Percentiles rank a stretch among this genome's conserved stretches.
These are phyloP conservation scores for Drosophila aldrichi DNA, from an alignment of 2,888 invertebrate genomes.

Conservation along the genomic window DNA sequence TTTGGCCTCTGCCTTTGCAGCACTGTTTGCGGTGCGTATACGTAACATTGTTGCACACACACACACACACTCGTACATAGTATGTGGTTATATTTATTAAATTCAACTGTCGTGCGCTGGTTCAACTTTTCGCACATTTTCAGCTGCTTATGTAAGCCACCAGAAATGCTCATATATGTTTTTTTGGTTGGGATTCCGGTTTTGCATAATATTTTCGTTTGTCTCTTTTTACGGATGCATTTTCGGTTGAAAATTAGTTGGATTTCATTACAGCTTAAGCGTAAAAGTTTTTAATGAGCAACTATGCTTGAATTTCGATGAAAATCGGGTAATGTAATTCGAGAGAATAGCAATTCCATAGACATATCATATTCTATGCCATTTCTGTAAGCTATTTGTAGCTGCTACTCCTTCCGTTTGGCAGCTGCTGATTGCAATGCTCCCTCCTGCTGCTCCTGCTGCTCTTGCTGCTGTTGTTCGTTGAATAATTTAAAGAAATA, in stretches of 20 bases:
- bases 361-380: background rate
- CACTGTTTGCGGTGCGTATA: constrained; percentile 59
- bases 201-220: constrained; percentile 33
- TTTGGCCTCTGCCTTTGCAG: constrained; percentile 53
- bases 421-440: constrained; percentile 5
- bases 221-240: constrained; percentile 25
- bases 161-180: constrained; percentile 4
- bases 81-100: constrained; percentile 55
- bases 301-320: background rate
- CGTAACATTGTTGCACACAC: constrained; percentile 34
- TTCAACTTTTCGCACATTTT: constrained; percentile 38
- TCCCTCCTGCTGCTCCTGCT: background rate
- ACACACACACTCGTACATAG: background rate
- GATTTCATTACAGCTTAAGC: background rate
- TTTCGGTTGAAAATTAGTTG: constrained; percentile 15
- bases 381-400: background rate
- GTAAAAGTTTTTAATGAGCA: constrained; percentile 1
- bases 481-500: constrained; percentile 45
- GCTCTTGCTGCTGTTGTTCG: background rate
- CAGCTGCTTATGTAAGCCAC: background rate
- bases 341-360: background rate
- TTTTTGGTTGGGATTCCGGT: constrained; percentile 29
- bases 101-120: constrained; percentile 40
- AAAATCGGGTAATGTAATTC: background rate
- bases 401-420: background rate